A percentile compares a stretch with the other conserved stretches of the same genome.
These are phyloP conservation scores for Battus philenor DNA, from an alignment of 1,140 invertebrate genomes.

Conservation along the genomic window DNA sequence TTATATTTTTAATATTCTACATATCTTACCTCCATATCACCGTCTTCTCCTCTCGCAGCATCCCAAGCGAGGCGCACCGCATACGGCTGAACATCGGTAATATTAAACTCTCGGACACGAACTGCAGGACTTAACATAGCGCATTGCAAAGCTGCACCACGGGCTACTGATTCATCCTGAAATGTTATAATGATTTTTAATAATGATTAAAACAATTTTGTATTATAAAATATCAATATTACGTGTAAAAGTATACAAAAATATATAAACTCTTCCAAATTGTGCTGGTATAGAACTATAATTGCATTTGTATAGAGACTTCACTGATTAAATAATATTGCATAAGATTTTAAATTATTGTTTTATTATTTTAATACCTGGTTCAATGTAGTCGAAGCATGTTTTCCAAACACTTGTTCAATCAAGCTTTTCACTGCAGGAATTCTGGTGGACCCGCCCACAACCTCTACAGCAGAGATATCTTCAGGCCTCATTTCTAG, in stretches of 20 bases:
- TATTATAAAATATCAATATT: no score
- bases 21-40: slow-evolving; percentile 77
- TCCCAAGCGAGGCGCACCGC: slow-evolving; percentile 92
- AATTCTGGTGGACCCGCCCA: slow-evolving; percentile 96
- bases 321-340: no score
- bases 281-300: no score
- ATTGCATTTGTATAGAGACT: no score
- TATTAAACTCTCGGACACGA: slow-evolving; percentile 94
- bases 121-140: slow-evolving; percentile 98
- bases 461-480: slow-evolving; percentile 96
- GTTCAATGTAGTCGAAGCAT: slow-evolving; percentile 96
- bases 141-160: slow-evolving; percentile 97
- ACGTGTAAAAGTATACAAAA: no score
- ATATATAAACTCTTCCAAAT: no score
- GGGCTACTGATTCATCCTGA: slow-evolving; percentile 96
- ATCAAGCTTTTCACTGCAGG: slow-evolving; percentile 94
- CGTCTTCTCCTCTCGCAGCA: slow-evolving; percentile 82
- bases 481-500: slow-evolving; percentile 88
- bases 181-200: no score
- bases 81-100: slow-evolving; percentile 96
- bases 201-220: no score
- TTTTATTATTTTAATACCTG: slow-evolving; percentile 42
- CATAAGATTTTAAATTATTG: no score
- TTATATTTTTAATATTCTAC: no score
- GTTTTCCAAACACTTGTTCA: slow-evolving; percentile 90